Conservation (phyloP, 2,113 vertebrate genomes). For the Phrynocephalus versicolor region DNA sequence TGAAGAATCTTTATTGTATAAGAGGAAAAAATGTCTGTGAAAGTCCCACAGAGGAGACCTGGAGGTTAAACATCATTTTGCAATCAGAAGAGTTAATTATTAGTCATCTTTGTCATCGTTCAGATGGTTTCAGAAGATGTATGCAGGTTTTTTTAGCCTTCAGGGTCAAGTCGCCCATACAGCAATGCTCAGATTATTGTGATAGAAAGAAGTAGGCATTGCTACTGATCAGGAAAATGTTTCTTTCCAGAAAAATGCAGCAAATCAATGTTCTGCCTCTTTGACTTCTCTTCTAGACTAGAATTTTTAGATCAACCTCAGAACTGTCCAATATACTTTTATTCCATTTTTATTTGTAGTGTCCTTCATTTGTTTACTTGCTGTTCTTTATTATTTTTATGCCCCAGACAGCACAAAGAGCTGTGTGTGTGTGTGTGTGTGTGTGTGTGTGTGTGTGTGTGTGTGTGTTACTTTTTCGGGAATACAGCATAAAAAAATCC, state of each 20-base stretch:
- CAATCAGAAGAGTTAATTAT: not conserved
- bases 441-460: too few relatives aligned
- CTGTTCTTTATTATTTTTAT: not conserved
- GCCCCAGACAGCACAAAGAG: not conserved
- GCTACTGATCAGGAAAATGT: not conserved
- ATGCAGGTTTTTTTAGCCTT: conserved; percentile 5
- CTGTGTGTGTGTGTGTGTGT: too few relatives aligned
- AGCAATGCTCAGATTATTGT: not conserved
- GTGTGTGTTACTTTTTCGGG: not conserved
- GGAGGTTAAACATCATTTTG: not conserved
- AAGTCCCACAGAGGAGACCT: not conserved
- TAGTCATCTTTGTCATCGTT: not conserved
- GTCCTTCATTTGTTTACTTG: not conserved
- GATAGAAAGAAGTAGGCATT: conserved; percentile 11
- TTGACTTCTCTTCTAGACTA: not conserved
- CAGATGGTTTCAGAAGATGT: not conserved
- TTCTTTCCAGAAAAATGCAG: not conserved
- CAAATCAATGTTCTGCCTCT: conserved; percentile 41
- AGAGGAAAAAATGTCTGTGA: not conserved
- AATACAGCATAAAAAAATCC: not conserved
- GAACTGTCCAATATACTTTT: not conserved
- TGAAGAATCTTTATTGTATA: not conserved
- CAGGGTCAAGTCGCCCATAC: not conserved
- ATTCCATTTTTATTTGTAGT: not conserved
- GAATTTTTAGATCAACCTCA: not conserved